A percentile compares a stretch with the other conserved stretches of the same genome.
Conservation (phyloP, 2,797 vertebrate species). For the Pterois miles region DNA sequence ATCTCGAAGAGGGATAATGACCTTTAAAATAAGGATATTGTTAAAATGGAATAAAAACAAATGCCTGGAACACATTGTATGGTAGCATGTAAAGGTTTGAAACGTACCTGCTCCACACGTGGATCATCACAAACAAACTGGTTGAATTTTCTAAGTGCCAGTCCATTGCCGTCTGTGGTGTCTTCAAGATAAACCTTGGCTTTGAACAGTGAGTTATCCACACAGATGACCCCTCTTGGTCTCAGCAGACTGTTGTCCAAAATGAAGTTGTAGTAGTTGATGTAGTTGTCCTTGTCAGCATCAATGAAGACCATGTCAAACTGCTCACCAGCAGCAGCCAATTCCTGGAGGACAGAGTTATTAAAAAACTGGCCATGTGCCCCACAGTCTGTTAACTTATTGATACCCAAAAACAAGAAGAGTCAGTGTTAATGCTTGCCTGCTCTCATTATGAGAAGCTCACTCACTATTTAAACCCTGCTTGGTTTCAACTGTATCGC, state of each 20-base stretch:
- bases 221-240: slow-evolving; percentile 83
- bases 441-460: not conserved
- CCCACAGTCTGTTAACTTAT: not conserved
- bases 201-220: slow-evolving; percentile 87
- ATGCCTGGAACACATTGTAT: not conserved
- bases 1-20: slow-evolving; percentile 83
- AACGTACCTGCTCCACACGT: slow-evolving; percentile 81
- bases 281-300: slow-evolving; percentile 87
- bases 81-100: not conserved
- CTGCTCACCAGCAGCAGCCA: slow-evolving; percentile 81
- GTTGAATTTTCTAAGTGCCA: slow-evolving; percentile 84
- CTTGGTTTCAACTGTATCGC: no score
- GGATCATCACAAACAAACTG: slow-evolving; percentile 80
- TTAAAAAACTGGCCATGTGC: not conserved
- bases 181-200: slow-evolving; percentile 85
- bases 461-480: no score
- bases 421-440: not conserved
- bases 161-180: slow-evolving; percentile 79
- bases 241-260: slow-evolving; percentile 87
- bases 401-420: not conserved
- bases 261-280: slow-evolving; percentile 87
- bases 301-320: slow-evolving; percentile 90
- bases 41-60: not conserved
- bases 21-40: slow-evolving; percentile 60
- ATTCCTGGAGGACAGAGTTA: slow-evolving; percentile 65